phyloP scores from a whole-genome alignment of 2,888 invertebrate species.

The Pteria penguin region DNA sequence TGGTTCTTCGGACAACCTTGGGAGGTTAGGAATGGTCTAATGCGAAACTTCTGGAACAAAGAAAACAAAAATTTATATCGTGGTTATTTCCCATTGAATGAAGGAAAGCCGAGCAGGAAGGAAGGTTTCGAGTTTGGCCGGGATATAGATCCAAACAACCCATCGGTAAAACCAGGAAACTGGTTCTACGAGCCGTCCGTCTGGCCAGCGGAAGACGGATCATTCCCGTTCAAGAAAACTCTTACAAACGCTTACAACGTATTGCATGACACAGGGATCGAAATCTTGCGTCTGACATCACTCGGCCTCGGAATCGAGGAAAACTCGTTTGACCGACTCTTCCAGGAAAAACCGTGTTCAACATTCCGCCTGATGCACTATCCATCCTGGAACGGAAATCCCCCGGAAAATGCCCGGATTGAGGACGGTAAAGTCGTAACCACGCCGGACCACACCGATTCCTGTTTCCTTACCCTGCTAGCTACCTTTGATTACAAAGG shows the following conservation, averaged over 20 bases:
- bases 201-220: conserved; percentile 58
- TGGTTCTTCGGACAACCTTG: conserved; percentile 60
- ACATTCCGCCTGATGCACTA: conserved; percentile 64
- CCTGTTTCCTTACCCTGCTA: conserved; percentile 58
- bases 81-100: conserved; percentile 64
- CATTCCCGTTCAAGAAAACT: conserved; percentile 50
- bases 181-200: conserved; percentile 56
- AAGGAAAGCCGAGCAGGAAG: conserved; percentile 58
- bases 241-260: conserved; percentile 49
- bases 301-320: conserved; percentile 58
- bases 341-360: conserved; percentile 55
- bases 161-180: conserved; percentile 37
- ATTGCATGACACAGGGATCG: conserved; percentile 52
- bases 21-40: conserved; percentile 50
- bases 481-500: conserved; percentile 58
- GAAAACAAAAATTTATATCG: conserved; percentile 61
- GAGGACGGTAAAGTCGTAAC: conserved; percentile 56
- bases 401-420: conserved; percentile 47
- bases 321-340: conserved; percentile 56
- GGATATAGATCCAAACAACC: conserved; percentile 47
- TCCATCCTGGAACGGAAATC: conserved; percentile 53
- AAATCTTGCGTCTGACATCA: conserved; percentile 59
- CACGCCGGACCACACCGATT: conserved; percentile 63
- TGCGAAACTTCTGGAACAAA: conserved; percentile 60
- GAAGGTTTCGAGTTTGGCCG: conserved; percentile 64